phyloP scores from a whole-genome alignment of 2,113 vertebrate species.

The Crocuta crocuta region DNA sequence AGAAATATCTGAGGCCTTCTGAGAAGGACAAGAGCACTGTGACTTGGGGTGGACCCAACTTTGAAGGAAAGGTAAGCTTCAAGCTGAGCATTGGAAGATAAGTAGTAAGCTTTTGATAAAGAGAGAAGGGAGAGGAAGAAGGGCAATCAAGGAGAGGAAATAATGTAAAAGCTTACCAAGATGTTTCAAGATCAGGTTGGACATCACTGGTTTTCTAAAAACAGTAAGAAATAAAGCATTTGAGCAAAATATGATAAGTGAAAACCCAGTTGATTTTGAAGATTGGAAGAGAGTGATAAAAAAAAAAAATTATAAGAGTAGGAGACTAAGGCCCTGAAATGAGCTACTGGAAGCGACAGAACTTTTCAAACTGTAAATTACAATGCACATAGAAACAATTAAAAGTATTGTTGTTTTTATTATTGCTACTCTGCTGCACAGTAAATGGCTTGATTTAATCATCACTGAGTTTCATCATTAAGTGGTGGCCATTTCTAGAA shows the following conservation, averaged over 20 bases:
- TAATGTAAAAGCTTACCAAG: not conserved
- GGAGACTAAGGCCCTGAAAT: not conserved
- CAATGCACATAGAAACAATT: not conserved
- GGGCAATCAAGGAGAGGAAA: not conserved
- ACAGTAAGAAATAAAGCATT: conserved; percentile 17
- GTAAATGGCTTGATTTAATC: not conserved
- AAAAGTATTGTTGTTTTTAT: not conserved
- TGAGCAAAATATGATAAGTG: conserved; percentile 1
- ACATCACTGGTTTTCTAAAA: not conserved
- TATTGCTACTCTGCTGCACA: not conserved
- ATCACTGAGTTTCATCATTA: not conserved
- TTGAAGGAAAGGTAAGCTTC: not conserved
- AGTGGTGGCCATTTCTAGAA: not conserved
- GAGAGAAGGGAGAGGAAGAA: not conserved
- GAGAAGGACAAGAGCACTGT: not conserved
- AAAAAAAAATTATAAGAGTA: not conserved
- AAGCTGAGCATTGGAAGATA: not conserved
- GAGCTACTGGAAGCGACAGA: not conserved
- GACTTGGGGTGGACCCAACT: not conserved
- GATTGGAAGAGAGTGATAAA: conserved; percentile 1
- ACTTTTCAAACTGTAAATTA: not conserved
- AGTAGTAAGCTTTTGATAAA: conserved; percentile 5
- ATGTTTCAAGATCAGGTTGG: not conserved
- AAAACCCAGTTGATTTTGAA: not conserved
- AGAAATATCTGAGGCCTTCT: not conserved